Evolutionary conservation across 2,888 invertebrate genomes (phyloP), one percentile per base, ranked within the genome.

Genomic region (Eupsilia transversa): DNA sequence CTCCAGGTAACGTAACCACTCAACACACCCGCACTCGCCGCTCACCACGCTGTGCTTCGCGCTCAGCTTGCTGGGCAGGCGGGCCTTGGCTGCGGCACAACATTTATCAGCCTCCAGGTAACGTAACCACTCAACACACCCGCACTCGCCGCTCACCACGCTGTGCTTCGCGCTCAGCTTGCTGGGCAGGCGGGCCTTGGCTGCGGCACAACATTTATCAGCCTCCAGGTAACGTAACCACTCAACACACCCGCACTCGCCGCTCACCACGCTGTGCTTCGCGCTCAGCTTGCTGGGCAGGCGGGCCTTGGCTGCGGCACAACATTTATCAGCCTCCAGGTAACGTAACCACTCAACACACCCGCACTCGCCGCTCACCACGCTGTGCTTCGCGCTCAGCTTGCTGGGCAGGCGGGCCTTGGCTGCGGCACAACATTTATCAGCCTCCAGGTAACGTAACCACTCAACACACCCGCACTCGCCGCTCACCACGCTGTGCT

Each of bases 251-350:
- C 17, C 54, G 54, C 49, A 49, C 3, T 23, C 56, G 30, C 56
- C 56, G 59, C 96, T 99, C 77, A 98, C 99, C 23, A 98, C 99
- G 1, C 97, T 99, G 43, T 99, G 99, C 33, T 35, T 59, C 35
- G n/a, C n/a, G n/a, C n/a, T n/a, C n/a, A n/a, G n/a, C n/a, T n/a
- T n/a, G n/a, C n/a, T n/a, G n/a, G n/a, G n/a, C n/a, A n/a, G n/a
- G 33, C 65, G 71, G 72, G 98, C 99, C 14, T 97, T 99, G 73
- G 99, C 0, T 96, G 99, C 60, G 4, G 99, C 99, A 10, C 98
- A 99, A 61, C 97, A 99, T 89, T 98, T 99, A 87, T 98, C 99
- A 0, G 97, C 98, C 20, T 98, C 98, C 7, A 98, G 97, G 97
- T n/a, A n/a, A n/a, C n/a, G n/a, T n/a, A n/a, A n/a, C 98, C 14